Evolutionary conservation across 2,797 vertebrate genomes (phyloP), one percentile per base, ranked within the genome.

Genomic region (Sandelia bainsii): DNA sequence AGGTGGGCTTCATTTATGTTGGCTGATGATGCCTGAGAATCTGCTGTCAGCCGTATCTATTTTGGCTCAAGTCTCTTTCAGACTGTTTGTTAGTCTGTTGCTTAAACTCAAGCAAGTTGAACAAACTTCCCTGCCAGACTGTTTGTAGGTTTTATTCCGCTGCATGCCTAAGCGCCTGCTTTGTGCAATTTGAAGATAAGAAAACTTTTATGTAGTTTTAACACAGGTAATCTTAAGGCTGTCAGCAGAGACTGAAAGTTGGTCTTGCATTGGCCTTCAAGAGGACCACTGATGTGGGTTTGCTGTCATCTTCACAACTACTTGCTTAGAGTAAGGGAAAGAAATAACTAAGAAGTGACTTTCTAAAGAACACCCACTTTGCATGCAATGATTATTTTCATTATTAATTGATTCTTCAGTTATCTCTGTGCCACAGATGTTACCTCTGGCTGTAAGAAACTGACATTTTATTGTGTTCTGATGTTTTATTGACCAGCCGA

Each of bases 111-210:
- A 32, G 46, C 19, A 23, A 62, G 45, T 52, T 66, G 61, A 67
- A 73, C 71, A 62, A 69, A 76, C 32, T 78, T 81, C 65, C 48
- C 45, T 19, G 12, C 51, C 85, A 84, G 68, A 44, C 34, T 44
- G 67, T 65, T 69, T 77, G 77, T 57, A 11, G 44, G 58, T 59
- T 71, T 62, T 48, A 50, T 48, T 71, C 63, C 16, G 70, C 77
- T 46, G 56, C 65, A 23, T 8, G 59, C 9, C 45, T 46, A 1
- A 67, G 69, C 74, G 65, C 12, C 61, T 19, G 46, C 73, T 86
- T 83, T 77, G 69, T 77, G 82, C 78, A 59, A 0, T 34, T 67
- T 3, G 6, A 59, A 73, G 83, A 83, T 84, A 73, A 87, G 79
- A 48, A n/a, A 57, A 42, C 17, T 51, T 63, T 51, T n/a, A 45